Base-by-base conservation (phyloP, 2,797 vertebrate genomes). In the Glossophaga mutica region DNA sequence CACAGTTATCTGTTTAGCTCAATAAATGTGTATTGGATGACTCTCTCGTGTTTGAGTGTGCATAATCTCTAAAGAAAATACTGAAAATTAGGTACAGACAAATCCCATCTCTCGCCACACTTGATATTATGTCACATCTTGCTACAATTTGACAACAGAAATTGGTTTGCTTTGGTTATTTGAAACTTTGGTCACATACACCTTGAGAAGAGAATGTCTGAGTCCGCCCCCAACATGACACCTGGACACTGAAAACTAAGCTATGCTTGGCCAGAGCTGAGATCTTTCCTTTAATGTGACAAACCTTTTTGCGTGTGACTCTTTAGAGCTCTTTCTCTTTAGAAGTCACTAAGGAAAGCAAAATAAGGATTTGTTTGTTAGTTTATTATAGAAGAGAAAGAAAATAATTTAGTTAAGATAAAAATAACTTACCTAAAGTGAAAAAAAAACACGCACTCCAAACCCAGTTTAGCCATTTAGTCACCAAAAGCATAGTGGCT, bases 341-440 rank as follows among this genome's bases (percentile, higher is more conserved):
- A 74, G 26, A 57, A 67, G 22, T 32, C 16, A 81, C 46, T 57
- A 93, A 96, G 67, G 24, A 46, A 34, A 89, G 24, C 8, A 89
- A 81, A 93, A 74, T 44, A 84, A 90, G 6, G 48, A 87, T 59
- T 22, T 59, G 22, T 90, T 76, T 77, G 52, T 74, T 65, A 94
- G 18, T 68, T 88, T 94, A 44, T 89, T 82, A 65, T 7, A 88
- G 44, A 85, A 87, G 18, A 92, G 26, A 87, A 96, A 46, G 42
- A 78, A 78, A 93, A 78, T 68, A 93, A 67, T 91, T 89, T 92
- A 67, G 32, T 68, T 81, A 87, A 78, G 37, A 29, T 89, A 22
- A 70, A 96, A 96, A 86, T 67, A 77, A 93, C 73, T 88, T 44
- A 57, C 71, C 50, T 44, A 16, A 95, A 91, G 88, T 77, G 37